These are phyloP conservation scores for Hydra vulgaris DNA, from an alignment of 30 jellyfish, hydroid and myxozoan genomes.

Conservation along the genomic window DNA sequence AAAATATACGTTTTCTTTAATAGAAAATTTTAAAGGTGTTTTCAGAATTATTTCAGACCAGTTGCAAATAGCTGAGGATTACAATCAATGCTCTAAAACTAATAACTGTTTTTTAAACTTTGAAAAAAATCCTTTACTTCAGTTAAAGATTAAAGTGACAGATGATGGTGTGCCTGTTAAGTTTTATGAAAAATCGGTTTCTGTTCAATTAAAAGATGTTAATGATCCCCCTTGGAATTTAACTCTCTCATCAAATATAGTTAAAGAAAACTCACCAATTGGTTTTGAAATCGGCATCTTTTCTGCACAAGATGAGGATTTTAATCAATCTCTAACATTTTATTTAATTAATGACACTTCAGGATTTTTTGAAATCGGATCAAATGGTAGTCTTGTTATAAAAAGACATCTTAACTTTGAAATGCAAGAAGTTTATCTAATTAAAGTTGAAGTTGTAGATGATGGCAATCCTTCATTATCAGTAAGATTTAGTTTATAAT, in stretches of 20 bases:
- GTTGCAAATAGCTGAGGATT: slow-evolving; percentile 52
- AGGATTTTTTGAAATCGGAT: slow-evolving; percentile 39
- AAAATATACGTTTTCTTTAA: slow-evolving; percentile 38
- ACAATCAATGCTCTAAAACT: slow-evolving; percentile 41
- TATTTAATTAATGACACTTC: slow-evolving; percentile 35
- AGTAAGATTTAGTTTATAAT: slow-evolving; percentile 16
- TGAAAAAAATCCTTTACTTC: slow-evolving; percentile 28
- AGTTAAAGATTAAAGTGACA: slow-evolving; percentile 31
- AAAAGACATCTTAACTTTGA: slow-evolving; percentile 59
- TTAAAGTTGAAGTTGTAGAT: slow-evolving; percentile 56
- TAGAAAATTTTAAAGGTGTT: slow-evolving; percentile 40
- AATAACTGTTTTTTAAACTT: slow-evolving; percentile 43
- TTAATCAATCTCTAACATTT: slow-evolving; percentile 40
- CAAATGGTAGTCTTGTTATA: slow-evolving; percentile 16
- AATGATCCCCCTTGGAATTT: slow-evolving; percentile 72
- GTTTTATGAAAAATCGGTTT: slow-evolving; percentile 21
- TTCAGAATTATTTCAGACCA: slow-evolving; percentile 36
- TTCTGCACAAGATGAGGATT: slow-evolving; percentile 63
- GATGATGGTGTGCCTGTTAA: slow-evolving; percentile 58
- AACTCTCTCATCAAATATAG: slow-evolving; percentile 34
- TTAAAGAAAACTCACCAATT: slow-evolving; percentile 50
- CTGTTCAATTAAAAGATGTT: slow-evolving; percentile 28
- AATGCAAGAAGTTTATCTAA: slow-evolving; percentile 29
- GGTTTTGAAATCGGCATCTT: slow-evolving; percentile 56
- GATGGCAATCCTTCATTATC: slow-evolving; percentile 56